Evolutionary conservation across 2,797 vertebrate species (phyloP), one percentile per base, ranked within the genome.

Genomic region (Chanos chanos): DNA sequence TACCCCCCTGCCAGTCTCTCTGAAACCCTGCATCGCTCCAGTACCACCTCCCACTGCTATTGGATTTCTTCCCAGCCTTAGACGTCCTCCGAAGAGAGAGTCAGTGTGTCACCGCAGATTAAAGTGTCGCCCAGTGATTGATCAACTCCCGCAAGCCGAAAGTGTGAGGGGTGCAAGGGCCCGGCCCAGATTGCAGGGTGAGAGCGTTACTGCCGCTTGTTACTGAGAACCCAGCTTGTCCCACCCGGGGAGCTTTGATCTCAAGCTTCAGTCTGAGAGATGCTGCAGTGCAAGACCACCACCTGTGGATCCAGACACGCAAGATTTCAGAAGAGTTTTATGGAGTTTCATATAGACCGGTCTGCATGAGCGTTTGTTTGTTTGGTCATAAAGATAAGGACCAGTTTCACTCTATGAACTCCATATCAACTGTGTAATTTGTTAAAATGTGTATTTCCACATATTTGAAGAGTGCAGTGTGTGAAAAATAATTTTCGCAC

Each of bases 51-150:
- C 52, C 68, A 62, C 19, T 68, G 22, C 18, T 81, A 76, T 83
- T 89, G 88, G 86, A 87, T 56, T 1, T 61, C 48, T 81, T 85
- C 87, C 87, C 84, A 78, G 81, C 30, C 33, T 73, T 70, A 70
- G 76, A 82, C 66, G 66, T 84, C 81, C 85, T 88, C 83, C 71
- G 82, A 79, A 73, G 77, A 77, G 76, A 83, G 76, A 85, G 76
- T 80, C 75, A 64, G 71, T 61, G 73, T 86, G 88, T 88, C 87
- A 85, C 67, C 64, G 70, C 81, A 89, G 87, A 89, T 89, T 82
- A 89, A 87, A 88, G 82, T 84, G 62, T 75, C 77, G 75, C 84
- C 43, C 75, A 64, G 74, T 83, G 82, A 89, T 82, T 86, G 86
- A 88, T 88, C 80, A 83, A 80, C 83, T 86, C 85, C 81, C 74